phyloP scores from a whole-genome alignment of 1,140 invertebrate genomes.

The Drosophila orosa region DNA sequence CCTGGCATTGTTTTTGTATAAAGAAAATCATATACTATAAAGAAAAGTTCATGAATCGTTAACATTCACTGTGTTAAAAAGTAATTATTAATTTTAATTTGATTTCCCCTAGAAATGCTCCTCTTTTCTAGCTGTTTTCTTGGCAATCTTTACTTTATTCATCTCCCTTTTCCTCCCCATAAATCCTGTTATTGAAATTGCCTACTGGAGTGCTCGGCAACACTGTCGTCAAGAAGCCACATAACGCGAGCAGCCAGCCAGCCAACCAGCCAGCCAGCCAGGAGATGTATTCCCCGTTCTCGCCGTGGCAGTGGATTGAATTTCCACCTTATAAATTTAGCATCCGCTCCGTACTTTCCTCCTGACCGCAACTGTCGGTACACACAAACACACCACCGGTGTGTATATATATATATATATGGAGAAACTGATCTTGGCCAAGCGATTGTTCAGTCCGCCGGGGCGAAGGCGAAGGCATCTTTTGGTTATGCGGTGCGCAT shows the following conservation, averaged over 20 bases:
- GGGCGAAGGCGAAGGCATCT: constrained; percentile 40
- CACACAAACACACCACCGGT: constrained; percentile 10
- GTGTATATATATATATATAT: constrained; percentile 16
- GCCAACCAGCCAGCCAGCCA: neutral
- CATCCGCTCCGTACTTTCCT: constrained; percentile 45
- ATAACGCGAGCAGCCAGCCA: constrained; percentile 37
- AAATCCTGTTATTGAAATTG: constrained; percentile 15
- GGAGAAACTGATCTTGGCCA: constrained; percentile 59
- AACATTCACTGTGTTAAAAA: neutral
- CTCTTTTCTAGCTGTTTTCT: neutral
- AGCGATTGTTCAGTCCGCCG: constrained; percentile 51
- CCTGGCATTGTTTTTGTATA: neutral
- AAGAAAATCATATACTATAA: too few relatives aligned
- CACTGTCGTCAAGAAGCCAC: constrained; percentile 36
- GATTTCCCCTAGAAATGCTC: neutral
- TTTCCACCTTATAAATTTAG: constrained; percentile 48
- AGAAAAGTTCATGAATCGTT: neutral
- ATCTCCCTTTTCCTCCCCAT: neutral
- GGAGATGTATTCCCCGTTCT: constrained; percentile 42
- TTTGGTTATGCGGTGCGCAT: constrained; percentile 51
- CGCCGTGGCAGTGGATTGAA: constrained; percentile 30
- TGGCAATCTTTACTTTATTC: neutral
- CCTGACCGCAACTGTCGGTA: constrained; percentile 47
- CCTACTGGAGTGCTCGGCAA: neutral
- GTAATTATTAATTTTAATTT: neutral